Percentiles rank a stretch among this genome's conserved stretches.
These are phyloP conservation scores for Pitta sordida DNA, from an alignment of 2,113 vertebrate genomes.

Conservation along the genomic window DNA sequence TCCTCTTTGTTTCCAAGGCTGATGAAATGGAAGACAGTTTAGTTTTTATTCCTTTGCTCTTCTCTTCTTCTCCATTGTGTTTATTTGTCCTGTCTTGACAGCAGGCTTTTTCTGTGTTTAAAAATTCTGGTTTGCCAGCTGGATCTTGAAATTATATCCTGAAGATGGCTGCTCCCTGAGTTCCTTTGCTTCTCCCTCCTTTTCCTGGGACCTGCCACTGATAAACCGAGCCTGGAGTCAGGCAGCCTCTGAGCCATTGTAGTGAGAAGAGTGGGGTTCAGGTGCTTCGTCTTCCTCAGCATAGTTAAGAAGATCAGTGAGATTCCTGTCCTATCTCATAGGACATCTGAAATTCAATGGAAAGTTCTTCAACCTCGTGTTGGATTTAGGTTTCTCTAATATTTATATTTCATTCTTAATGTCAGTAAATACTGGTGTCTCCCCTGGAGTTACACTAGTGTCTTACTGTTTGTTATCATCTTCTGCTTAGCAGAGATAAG, in stretches of 20 bases:
- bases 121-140: not conserved
- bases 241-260: not conserved
- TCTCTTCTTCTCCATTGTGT: not conserved
- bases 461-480: not conserved
- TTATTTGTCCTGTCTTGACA: not conserved
- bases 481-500: conserved; percentile 38
- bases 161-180: not conserved
- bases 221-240: not conserved
- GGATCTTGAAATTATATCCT: not conserved
- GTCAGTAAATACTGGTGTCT: not conserved
- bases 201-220: not conserved
- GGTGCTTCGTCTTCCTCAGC: not conserved
- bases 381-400: not conserved
- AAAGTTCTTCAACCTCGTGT: not conserved
- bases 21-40: not conserved
- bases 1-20: not conserved
- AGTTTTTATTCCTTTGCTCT: not conserved
- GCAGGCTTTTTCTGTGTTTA: not conserved
- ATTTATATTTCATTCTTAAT: not conserved
- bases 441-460: not conserved
- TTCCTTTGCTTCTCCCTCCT: not conserved
- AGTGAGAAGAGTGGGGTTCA: accelerated
- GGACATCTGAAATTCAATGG: not conserved
- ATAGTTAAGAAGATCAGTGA: not conserved
- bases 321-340: not conserved